A percentile compares a stretch with the other conserved stretches of the same genome.
phyloP scores from a whole-genome alignment of 2,113 vertebrate genomes.

The Glareola pratincola region DNA sequence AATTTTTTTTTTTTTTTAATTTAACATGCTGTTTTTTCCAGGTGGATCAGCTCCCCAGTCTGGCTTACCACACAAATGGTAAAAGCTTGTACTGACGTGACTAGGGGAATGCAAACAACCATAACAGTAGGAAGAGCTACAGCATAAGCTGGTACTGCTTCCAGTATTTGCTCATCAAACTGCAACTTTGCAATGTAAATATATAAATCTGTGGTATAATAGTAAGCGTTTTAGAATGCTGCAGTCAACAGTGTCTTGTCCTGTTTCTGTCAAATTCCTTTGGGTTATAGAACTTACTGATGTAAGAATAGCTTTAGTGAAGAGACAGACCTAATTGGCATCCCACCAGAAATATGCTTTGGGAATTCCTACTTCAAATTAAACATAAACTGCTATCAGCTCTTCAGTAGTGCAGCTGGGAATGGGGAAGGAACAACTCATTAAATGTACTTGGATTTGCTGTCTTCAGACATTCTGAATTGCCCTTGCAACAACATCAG shows the following conservation, averaged over 20 bases:
- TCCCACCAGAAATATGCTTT: neutral
- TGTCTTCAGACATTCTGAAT: neutral
- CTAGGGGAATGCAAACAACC: neutral
- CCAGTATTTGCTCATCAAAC: neutral
- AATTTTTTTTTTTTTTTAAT: too few species aligned
- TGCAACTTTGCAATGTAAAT: neutral
- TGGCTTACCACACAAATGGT: neutral
- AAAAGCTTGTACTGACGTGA: neutral
- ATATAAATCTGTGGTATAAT: neutral
- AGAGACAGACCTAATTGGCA: neutral
- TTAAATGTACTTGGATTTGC: neutral
- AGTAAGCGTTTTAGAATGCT: neutral
- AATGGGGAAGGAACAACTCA: neutral
- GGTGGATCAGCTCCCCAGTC: neutral
- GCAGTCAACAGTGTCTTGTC: neutral
- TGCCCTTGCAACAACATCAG: neutral
- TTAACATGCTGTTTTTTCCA: neutral
- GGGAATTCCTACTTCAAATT: conserved; percentile 36
- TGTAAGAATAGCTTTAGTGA: neutral
- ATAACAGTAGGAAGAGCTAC: neutral
- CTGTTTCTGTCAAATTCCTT: neutral
- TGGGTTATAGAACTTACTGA: neutral
- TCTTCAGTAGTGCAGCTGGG: conserved; percentile 3
- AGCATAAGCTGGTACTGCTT: neutral
- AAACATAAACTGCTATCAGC: conserved; percentile 14